Evolutionary conservation across 2,797 vertebrate genomes (phyloP).

Genomic region (Molossus alvarezi): DNA sequence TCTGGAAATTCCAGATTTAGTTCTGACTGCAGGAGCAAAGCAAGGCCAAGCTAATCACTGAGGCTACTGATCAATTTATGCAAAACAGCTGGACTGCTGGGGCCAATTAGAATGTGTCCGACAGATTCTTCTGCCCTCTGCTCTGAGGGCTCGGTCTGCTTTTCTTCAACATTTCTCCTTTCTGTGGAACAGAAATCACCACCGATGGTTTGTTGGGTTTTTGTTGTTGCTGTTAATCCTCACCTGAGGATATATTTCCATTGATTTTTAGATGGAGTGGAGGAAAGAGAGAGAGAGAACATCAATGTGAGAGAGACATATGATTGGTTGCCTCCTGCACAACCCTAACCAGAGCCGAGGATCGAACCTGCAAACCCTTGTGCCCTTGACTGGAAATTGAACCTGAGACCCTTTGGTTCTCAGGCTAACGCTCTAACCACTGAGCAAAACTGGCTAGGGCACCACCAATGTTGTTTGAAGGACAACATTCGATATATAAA

Average conservation of each 20-base stretch:
- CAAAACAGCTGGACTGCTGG: neutral
- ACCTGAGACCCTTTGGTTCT: too few relatives aligned
- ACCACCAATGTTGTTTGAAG: neutral
- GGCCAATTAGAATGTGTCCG: neutral
- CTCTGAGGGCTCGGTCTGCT: neutral
- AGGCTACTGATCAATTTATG: neutral
- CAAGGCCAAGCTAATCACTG: slow-evolving; percentile 30
- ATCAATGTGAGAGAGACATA: too few relatives aligned
- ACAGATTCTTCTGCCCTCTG: neutral
- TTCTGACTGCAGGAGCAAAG: neutral
- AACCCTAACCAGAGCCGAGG: too few relatives aligned
- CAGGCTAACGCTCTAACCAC: too few relatives aligned
- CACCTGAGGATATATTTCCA: too few relatives aligned
- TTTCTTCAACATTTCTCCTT: neutral
- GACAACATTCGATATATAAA: neutral
- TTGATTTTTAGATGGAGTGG: too few relatives aligned
- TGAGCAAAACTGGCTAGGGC: too few relatives aligned
- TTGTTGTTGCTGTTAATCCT: too few relatives aligned
- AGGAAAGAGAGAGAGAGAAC: too few relatives aligned
- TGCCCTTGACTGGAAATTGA: too few relatives aligned
- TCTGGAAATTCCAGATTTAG: slow-evolving; percentile 70
- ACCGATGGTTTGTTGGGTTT: neutral
- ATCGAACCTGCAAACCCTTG: too few relatives aligned
- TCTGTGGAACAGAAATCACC: neutral
- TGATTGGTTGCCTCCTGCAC: too few relatives aligned